Conservation (phyloP, 2,113 vertebrate species). For the Pan paniscus region DNA sequence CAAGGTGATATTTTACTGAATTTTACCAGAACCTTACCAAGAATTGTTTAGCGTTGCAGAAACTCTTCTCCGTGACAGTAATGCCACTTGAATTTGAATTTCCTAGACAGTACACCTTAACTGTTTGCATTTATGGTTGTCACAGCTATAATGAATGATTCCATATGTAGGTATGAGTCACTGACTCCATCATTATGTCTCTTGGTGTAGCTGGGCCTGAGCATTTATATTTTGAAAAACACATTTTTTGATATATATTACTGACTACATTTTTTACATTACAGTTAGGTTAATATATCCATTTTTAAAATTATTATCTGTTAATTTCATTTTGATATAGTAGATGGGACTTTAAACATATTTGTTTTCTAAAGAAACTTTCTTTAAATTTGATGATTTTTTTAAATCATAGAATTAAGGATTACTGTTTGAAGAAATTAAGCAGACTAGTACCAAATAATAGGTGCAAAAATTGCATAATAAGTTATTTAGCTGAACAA, state of each 20-base stretch:
- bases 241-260: neutral
- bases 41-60: neutral
- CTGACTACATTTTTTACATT: neutral
- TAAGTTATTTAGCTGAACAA: constrained; percentile 40
- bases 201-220: neutral
- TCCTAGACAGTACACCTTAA: neutral
- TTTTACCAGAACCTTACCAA: neutral
- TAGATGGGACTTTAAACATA: neutral
- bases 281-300: neutral
- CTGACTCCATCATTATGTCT: neutral
- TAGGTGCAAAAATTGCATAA: neutral
- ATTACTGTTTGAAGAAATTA: constrained; percentile 30
- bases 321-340: constrained; percentile 21
- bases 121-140: neutral
- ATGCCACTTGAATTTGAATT: neutral
- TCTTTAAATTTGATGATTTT: no score
- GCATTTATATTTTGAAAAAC: neutral
- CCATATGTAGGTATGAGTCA: neutral
- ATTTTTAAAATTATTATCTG: neutral
- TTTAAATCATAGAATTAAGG: constrained; percentile 28
- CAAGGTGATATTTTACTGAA: neutral
- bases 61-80: neutral
- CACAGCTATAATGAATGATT: neutral
- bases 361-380: neutral
- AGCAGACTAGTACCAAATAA: constrained; percentile 16